These are phyloP conservation scores for Benitochromis conjunctus DNA, from an alignment of 2,113 vertebrate species.

Conservation along the genomic window DNA sequence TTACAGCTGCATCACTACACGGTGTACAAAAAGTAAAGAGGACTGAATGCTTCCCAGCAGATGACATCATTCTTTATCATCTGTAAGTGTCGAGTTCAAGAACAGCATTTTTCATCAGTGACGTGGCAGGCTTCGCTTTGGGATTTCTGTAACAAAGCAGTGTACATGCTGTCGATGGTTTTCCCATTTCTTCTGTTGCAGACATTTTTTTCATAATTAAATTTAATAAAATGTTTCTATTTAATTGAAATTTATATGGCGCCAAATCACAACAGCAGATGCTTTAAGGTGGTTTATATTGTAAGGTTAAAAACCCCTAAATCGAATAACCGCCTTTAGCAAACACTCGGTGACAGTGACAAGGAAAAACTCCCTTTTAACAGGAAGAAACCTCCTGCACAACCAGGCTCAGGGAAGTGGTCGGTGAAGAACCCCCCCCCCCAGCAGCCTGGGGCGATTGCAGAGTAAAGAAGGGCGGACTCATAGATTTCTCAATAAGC, in stretches of 20 bases:
- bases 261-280: background rate
- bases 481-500: background rate
- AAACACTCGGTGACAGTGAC: background rate
- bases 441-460: background rate
- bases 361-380: background rate
- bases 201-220: background rate
- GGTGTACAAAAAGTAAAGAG: background rate
- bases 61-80: background rate
- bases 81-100: background rate
- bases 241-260: background rate
- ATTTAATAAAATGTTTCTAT: rapidly evolving
- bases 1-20: rapidly evolving
- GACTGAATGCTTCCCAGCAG: background rate
- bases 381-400: background rate
- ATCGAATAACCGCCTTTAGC: background rate
- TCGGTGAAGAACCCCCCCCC: background rate
- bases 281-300: rapidly evolving
- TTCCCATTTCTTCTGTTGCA: background rate
- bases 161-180: background rate
- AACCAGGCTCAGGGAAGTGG: background rate
- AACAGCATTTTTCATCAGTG: background rate
- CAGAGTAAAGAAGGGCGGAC: background rate
- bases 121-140: background rate
- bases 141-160: rapidly evolving
- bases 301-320: background rate